Base-by-base conservation (phyloP, 2,113 vertebrate genomes). In the Gallinago paraguaiae region DNA sequence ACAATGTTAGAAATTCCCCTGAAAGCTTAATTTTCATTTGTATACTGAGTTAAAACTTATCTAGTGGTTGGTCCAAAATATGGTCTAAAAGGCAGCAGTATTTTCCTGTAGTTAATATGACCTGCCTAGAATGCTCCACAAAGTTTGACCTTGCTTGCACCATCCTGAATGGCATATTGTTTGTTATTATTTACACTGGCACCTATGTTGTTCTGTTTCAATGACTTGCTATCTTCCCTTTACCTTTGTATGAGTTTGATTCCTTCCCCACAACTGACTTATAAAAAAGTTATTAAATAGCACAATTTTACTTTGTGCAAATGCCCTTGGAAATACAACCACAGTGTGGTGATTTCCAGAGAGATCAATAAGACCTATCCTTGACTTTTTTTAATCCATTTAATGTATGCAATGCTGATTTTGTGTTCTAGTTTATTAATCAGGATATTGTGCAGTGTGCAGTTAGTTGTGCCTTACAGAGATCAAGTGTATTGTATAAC, bases 361-460 rank as follows among this genome's bases (percentile, higher is more conserved):
- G 70, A 82, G 35, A 75, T 48, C 53, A 64, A 41, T 24, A 78
- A 79, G 61, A 72, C 15, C 23, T 94, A 33, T 57, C 22, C 60
- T 74, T 91, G 37, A 64, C 17, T 2, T 0, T 1, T 78, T 91
- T 94, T 82, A 88, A 75, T 96, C 77, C 35, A 64, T 75, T 85
- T 90, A 90, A 90, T 90, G 11, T 87, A 43, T 82, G 45, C 43
- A 82, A 25, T 82, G 45, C 30, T 87, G 84, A 64, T 89, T 79
- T 93, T 91, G 25, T 79, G 17, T 76, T 88, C 70, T 69, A 85
- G 33, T 79, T 93, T 85, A 79, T 82, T 93, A 88, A 76, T 87
- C 46, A 91, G 43, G 20, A 60, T 94, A 46, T 82, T 84, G 60
- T 87, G n/a, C 31, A 46, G 17, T 50, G 33, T 41, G 43, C 28